Base-by-base conservation (phyloP, 64 coral and sea anemone species). In the Cladopsammia gracilis region DNA sequence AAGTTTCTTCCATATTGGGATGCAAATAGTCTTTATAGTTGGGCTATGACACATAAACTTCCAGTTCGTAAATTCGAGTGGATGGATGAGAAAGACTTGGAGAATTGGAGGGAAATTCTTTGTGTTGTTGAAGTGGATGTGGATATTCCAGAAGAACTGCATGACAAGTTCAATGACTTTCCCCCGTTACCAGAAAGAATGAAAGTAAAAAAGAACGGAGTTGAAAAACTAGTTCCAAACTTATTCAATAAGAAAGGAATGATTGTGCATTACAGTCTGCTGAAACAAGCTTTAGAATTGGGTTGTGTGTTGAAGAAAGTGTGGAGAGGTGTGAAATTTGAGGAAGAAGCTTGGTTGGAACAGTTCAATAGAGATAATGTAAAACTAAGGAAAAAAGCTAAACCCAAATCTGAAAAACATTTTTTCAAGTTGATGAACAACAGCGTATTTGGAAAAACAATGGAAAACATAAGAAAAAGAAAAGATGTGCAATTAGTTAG, bases 121-220 rank as follows among this genome's bases (percentile, higher is more conserved):
- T 90, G 59, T 71, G 71, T 90, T 10, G n/a, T 90, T 49, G 89
- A 90, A 19, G 89, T 82, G 3, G 89, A 90, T 43, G 6, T 90
- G 4, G 75, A 79, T 0, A 81, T 81, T 54, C 75, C 89, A 14
- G 4, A 5, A 7, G 20, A 71, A 3, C 25, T 90, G 10, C 76
- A 82, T 68, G 25, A 90, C 68, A 10, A 54, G 4, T 75, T 80
- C 52, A 81, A 90, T 51, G 76, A 90, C 3, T 90, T 68, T 81
- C 88, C 88, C 8, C 44, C 65, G 0, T 75, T 75, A 14, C 88
- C 88, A 4, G 75, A 90, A 54, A 66, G 74, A 7, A 6, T 80
- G 1, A 53, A 6, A 4, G 25, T 65, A n/a, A 69, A n/a, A n/a
- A n/a, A n/a, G n/a, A n/a, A 80, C 20, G 68, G 25, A 43, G 84